phyloP scores from a whole-genome alignment of 2,888 invertebrate species.

The Branchipolynoe longqiensis region DNA sequence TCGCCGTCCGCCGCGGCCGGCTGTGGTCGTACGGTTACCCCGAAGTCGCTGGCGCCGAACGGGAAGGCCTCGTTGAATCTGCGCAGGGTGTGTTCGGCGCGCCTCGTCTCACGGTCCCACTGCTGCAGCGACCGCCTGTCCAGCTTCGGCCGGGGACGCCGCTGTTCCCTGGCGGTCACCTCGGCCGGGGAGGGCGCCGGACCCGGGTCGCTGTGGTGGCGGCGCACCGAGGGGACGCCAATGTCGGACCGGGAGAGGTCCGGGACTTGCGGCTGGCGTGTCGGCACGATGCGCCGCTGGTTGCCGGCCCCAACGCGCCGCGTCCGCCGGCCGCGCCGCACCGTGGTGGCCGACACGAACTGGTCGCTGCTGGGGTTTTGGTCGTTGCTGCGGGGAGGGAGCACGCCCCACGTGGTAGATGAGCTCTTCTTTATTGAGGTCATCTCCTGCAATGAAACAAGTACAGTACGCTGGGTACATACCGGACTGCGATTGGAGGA shows the following conservation, averaged over 20 bases:
- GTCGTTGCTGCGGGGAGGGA: conserved; percentile 47
- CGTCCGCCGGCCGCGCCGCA: not conserved
- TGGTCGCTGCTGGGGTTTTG: not conserved
- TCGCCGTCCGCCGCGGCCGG: too few species aligned
- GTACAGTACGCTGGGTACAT: too few species aligned
- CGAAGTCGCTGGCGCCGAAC: not conserved
- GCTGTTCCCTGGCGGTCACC: not conserved
- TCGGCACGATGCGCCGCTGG: not conserved
- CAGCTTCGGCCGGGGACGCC: not conserved
- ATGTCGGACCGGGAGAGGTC: not conserved
- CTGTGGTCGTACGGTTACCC: not conserved
- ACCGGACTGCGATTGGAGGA: too few species aligned
- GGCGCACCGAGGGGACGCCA: not conserved
- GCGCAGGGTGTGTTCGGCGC: conserved; percentile 20
- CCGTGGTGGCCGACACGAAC: not conserved
- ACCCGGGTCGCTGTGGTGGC: conserved; percentile 19
- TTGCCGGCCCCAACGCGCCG: not conserved
- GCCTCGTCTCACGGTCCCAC: conserved; percentile 15
- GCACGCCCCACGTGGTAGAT: conserved; percentile 60
- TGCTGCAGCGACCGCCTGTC: not conserved
- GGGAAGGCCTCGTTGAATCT: conserved; percentile 45
- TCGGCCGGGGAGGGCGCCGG: not conserved
- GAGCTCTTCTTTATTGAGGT: conserved; percentile 25
- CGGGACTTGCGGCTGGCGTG: not conserved
- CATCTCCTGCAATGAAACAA: conserved; percentile 39